Percentiles rank a stretch among this genome's conserved stretches.
phyloP scores from a whole-genome alignment of 2,113 vertebrate genomes.

The Labeo rohita region DNA sequence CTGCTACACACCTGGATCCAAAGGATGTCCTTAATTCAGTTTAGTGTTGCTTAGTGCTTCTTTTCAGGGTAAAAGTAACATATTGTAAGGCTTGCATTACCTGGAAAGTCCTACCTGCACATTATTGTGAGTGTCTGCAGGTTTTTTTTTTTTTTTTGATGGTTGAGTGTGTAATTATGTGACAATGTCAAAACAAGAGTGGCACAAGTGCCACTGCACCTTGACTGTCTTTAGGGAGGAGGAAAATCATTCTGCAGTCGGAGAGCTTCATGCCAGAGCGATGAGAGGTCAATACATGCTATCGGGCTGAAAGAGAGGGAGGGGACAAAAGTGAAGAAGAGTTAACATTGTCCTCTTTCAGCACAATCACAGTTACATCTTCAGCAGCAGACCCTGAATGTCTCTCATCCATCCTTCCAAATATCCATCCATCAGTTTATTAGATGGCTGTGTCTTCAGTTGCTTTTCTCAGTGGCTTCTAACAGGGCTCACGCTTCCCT shows the following conservation, averaged over 20 bases:
- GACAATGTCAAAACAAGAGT: not conserved
- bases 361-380: slow-evolving; percentile 1
- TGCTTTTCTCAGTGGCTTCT: not conserved
- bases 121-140: not conserved
- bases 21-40: not conserved
- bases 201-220: slow-evolving; percentile 15
- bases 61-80: not conserved
- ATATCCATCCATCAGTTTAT: slow-evolving; percentile 11
- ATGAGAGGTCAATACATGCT: slow-evolving; percentile 34
- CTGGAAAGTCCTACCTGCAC: not conserved
- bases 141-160: not conserved
- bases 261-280: slow-evolving; percentile 21
- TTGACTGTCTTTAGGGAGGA: slow-evolving; percentile 11
- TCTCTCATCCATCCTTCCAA: not conserved
- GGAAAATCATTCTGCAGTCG: slow-evolving; percentile 22
- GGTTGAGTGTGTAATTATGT: slow-evolving; percentile 1
- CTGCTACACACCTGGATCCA: not conserved
- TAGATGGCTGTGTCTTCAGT: not conserved
- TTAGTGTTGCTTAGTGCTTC: not conserved
- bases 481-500: slow-evolving; percentile 40
- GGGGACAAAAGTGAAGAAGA: not conserved
- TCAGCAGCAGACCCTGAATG: not conserved
- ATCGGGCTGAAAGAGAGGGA: slow-evolving; percentile 6
- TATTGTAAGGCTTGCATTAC: not conserved
- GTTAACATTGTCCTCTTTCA: not conserved